Evolutionary conservation across 2,797 vertebrate genomes (phyloP).

Genomic region (Sphenodon punctatus): DNA sequence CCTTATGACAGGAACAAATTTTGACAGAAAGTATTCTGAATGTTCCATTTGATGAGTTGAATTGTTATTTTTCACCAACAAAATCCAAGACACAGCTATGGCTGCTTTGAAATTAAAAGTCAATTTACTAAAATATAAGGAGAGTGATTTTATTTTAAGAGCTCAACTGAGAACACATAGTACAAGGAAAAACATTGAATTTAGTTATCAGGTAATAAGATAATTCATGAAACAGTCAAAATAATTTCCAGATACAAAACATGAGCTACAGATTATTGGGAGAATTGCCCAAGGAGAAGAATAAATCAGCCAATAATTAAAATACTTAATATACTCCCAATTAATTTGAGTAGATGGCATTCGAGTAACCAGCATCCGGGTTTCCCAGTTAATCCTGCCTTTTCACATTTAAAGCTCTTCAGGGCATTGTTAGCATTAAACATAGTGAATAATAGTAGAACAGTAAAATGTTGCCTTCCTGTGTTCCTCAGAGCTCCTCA

Average conservation of each 20-base stretch:
- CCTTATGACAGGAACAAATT: neutral
- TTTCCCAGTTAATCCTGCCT: no score
- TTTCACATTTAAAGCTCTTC: no score
- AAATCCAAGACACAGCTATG: neutral
- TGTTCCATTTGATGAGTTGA: neutral
- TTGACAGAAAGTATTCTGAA: neutral
- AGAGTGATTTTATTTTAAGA: neutral
- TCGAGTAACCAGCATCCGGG: no score
- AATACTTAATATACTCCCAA: neutral
- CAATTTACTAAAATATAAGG: neutral
- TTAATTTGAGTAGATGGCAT: neutral
- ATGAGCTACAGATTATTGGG: neutral
- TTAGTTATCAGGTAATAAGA: neutral
- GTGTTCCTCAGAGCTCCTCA: no score
- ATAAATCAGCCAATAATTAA: neutral
- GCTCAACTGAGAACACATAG: neutral
- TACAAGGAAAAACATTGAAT: neutral
- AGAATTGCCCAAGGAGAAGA: neutral
- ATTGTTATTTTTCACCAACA: neutral
- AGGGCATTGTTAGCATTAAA: no score
- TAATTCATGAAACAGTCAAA: neutral
- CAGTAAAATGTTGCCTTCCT: no score
- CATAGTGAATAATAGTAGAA: no score
- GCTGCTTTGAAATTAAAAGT: neutral
- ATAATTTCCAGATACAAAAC: neutral